Percentiles rank a stretch among this genome's conserved stretches.
These are phyloP conservation scores for Hanleya hanleyi DNA, from an alignment of 2,888 invertebrate genomes.

Conservation along the genomic window DNA sequence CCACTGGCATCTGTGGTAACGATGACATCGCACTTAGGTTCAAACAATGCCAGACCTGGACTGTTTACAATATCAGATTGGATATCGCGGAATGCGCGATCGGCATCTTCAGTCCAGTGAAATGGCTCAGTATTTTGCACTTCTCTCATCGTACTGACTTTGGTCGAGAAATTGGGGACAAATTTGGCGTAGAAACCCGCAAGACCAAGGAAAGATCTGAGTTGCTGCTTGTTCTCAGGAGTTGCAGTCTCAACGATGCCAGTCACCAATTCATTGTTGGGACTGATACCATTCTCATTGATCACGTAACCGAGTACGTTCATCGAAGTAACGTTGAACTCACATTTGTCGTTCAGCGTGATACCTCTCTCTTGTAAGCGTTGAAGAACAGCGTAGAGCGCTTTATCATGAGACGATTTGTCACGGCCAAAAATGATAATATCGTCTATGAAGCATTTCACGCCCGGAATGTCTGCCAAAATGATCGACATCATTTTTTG, in stretches of 20 bases:
- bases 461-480: slow-evolving; percentile 27
- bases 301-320: slow-evolving; percentile 33
- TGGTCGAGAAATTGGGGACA: neutral
- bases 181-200: neutral
- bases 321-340: slow-evolving; percentile 24
- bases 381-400: slow-evolving; percentile 17
- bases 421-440: slow-evolving; percentile 28
- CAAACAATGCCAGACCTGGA: neutral
- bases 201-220: neutral
- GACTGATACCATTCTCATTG: neutral
- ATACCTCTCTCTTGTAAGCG: slow-evolving; percentile 26
- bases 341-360: slow-evolving; percentile 40
- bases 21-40: neutral
- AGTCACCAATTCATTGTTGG: neutral
- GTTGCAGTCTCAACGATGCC: neutral
- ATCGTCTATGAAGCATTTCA: slow-evolving; percentile 40
- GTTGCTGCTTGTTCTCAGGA: neutral
- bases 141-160: neutral
- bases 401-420: slow-evolving; percentile 30
- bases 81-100: neutral
- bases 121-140: neutral
- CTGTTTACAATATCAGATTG: neutral
- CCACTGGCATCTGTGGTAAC: no score
- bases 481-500: slow-evolving; percentile 30
- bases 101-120: neutral